These are phyloP conservation scores for Serrognathus titanus DNA, from an alignment of 2,888 invertebrate genomes.

Conservation along the genomic window DNA sequence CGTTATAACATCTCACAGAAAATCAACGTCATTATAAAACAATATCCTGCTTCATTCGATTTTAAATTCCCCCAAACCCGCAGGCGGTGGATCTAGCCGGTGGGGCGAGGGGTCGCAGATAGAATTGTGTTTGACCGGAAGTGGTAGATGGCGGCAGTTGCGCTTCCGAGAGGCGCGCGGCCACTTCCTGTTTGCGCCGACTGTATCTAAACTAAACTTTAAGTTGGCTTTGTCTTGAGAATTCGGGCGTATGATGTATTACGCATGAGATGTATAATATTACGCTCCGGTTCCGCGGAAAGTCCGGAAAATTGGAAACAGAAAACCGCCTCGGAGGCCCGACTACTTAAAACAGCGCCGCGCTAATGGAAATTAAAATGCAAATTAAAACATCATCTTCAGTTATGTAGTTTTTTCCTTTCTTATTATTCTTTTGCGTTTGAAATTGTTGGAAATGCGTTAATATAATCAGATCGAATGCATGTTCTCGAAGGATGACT, in stretches of 20 bases:
- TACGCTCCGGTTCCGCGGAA: neutral
- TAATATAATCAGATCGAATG: too few relatives aligned
- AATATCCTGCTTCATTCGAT: too few relatives aligned
- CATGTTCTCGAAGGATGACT: too few relatives aligned
- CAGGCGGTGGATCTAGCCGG: too few relatives aligned
- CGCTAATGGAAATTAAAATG: neutral
- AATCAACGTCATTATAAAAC: too few relatives aligned
- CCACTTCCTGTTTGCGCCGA: conserved; percentile 22
- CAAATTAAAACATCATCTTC: neutral
- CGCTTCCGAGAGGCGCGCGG: conserved; percentile 22
- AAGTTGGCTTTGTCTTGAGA: conserved; percentile 17
- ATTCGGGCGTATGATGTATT: conserved; percentile 10
- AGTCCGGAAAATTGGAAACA: neutral
- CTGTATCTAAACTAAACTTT: conserved; percentile 18
- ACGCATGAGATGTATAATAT: conserved; percentile 8
- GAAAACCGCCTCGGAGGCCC: neutral
- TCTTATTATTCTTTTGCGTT: too few relatives aligned
- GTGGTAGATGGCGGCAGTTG: conserved; percentile 22
- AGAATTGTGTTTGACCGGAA: conserved; percentile 11
- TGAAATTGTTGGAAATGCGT: too few relatives aligned
- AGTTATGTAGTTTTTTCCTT: neutral
- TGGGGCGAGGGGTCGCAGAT: too few relatives aligned
- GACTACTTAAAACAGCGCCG: neutral
- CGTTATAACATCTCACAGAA: too few relatives aligned
- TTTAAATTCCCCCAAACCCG: too few relatives aligned